These are phyloP conservation scores for Microcebus jonahi DNA, from an alignment of 2,113 vertebrate genomes.

Conservation along the genomic window DNA sequence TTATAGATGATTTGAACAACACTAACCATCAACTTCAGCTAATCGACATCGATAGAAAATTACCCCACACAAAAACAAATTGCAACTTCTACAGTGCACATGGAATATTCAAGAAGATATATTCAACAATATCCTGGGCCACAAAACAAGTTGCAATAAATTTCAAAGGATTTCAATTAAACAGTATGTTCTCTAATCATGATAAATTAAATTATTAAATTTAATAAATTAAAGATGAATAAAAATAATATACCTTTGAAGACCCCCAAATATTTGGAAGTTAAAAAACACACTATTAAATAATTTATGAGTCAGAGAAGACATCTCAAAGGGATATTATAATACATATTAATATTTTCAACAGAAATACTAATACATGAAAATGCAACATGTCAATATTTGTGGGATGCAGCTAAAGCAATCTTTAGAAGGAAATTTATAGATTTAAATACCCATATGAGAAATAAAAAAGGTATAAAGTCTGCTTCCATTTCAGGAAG, in stretches of 20 bases:
- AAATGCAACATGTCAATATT: not conserved
- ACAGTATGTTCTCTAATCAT: not conserved
- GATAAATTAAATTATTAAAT: not conserved
- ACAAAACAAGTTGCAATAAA: not conserved
- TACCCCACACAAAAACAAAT: not conserved
- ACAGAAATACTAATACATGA: not conserved
- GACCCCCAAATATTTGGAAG: not conserved
- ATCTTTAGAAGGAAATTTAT: not conserved
- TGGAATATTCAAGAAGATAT: not conserved
- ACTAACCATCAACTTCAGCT: not conserved
- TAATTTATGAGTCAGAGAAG: not conserved
- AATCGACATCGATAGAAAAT: not conserved
- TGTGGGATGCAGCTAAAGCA: not conserved
- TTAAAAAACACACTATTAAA: not conserved
- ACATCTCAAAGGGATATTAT: not conserved
- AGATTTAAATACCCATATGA: not conserved
- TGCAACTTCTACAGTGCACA: not conserved
- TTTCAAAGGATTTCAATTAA: conserved; percentile 31
- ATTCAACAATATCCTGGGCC: not conserved
- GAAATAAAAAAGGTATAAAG: not conserved
- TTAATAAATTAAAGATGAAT: conserved; percentile 1
- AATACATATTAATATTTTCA: not conserved
- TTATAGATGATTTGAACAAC: not conserved
- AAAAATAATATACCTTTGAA: not conserved
- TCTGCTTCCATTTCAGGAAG: not conserved